Conservation (phyloP, 2,797 vertebrate species). For the Denticeps clupeoides region DNA sequence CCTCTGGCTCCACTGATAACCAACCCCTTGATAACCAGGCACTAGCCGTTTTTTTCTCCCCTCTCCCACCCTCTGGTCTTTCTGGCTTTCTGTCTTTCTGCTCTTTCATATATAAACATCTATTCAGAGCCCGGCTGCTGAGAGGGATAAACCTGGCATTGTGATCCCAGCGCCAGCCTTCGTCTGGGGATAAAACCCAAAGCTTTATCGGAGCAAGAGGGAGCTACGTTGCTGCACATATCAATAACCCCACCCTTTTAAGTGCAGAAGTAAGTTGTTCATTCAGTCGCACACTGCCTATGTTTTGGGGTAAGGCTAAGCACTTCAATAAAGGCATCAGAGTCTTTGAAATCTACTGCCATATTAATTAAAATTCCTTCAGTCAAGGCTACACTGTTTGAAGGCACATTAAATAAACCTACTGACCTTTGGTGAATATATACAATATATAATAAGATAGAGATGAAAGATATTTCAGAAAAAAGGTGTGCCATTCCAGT, state of each 20-base stretch:
- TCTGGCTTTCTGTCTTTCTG: slow-evolving; percentile 11
- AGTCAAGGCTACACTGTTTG: too few relatives aligned
- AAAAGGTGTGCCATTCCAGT: background rate
- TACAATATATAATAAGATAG: too few relatives aligned
- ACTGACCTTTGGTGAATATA: too few relatives aligned
- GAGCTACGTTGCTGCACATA: too few relatives aligned
- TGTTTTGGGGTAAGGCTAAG: too few relatives aligned
- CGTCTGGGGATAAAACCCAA: slow-evolving; percentile 19
- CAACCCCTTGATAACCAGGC: slow-evolving; percentile 24
- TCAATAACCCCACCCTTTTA: too few relatives aligned
- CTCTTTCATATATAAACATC: slow-evolving; percentile 28
- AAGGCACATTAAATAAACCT: too few relatives aligned
- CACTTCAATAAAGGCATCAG: too few relatives aligned
- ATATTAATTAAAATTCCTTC: too few relatives aligned
- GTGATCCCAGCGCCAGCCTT: slow-evolving; percentile 16
- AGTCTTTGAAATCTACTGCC: too few relatives aligned
- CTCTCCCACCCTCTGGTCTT: background rate
- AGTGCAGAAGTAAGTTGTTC: too few relatives aligned
- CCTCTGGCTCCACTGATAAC: slow-evolving; percentile 53
- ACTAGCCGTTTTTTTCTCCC: background rate
- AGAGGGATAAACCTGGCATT: slow-evolving; percentile 16
- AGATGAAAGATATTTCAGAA: background rate
- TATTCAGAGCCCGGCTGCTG: slow-evolving; percentile 20
- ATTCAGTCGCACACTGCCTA: too few relatives aligned
- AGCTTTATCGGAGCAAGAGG: slow-evolving; percentile 9